Evolutionary conservation across 2,888 invertebrate species (phyloP), one percentile per base, ranked within the genome.

Genomic region (Synergus laeviventris): DNA sequence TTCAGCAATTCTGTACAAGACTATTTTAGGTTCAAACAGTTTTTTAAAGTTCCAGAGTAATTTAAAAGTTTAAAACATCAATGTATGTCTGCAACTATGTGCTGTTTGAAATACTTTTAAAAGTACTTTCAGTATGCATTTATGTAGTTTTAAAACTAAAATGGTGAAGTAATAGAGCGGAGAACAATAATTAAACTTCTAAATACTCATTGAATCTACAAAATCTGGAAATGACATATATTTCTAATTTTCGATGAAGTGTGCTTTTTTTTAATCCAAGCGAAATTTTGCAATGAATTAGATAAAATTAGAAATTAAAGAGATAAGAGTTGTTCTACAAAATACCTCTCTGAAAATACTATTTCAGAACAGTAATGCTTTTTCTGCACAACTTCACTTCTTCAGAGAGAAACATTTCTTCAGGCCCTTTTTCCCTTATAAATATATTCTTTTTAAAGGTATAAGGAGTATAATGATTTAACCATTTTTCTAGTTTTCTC

Each of bases 401-500:
- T n/a, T 70, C 36, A 36, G 49, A 54, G 49, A 70, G 49, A 36
- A 70, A 70, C 18, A 38, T 62, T 38, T 62, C 18, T 11, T 8
- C 18, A 18, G 4, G 3, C 16, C 38, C 18, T 62, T 61, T 39
- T 18, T 4, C 36, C 36, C 36, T 38, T 38, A 18, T 9, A 38
- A 12, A 24, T 24, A 59, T 24, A 21, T 59, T 59, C 24, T 59
- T 4, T 24, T 24, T 14, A 14, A 24, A 14, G 59, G 59, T 24
- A 24, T 59, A 14, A 21, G 24, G 21, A 4, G 14, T 14, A 14
- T 24, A 24, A 1, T 24, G 12, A 21, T 59, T 24, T 14, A 18
- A 21, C 59, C 24, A 24, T 59, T 59, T 14, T 14, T 11, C 38
- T 31, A 5, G 49, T 70, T 70, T 70, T 70, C 70, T 49, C 18